Percentiles rank a stretch among this genome's conserved stretches.
phyloP scores from a whole-genome alignment of 2,888 invertebrate genomes.

The Cephus nigrinus region DNA sequence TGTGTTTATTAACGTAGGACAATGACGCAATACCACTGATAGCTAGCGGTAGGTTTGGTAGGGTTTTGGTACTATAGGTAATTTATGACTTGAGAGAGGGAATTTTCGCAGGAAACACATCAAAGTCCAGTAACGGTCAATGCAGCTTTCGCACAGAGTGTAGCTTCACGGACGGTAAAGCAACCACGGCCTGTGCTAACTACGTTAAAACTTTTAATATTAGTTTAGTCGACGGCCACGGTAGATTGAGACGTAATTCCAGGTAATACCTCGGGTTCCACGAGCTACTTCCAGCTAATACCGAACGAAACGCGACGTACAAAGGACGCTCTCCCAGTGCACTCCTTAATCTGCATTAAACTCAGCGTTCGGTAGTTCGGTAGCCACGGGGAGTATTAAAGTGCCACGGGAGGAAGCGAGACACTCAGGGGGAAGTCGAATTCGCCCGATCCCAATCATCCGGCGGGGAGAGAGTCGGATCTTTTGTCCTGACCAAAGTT shows the following conservation, averaged over 20 bases:
- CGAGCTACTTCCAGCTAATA: slow-evolving; percentile 64
- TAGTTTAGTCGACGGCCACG: slow-evolving; percentile 67
- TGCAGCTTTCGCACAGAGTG: slow-evolving; percentile 32
- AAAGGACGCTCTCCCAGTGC: slow-evolving; percentile 56
- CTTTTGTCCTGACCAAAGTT: too few species aligned
- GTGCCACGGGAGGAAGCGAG: too few species aligned
- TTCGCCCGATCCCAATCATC: too few species aligned
- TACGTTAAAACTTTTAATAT: slow-evolving; percentile 67
- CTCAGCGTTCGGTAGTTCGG: slow-evolving; percentile 50
- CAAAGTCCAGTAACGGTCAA: slow-evolving; percentile 52
- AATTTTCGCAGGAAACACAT: slow-evolving; percentile 63
- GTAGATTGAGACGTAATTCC: slow-evolving; percentile 67
- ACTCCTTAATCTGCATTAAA: slow-evolving; percentile 64
- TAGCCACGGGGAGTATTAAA: too few species aligned
- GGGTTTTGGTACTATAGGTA: slow-evolving; percentile 43
- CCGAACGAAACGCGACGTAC: slow-evolving; percentile 62
- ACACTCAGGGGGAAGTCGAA: too few species aligned
- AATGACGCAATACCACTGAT: neutral
- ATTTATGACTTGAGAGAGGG: slow-evolving; percentile 61
- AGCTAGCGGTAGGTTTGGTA: neutral
- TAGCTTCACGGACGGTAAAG: slow-evolving; percentile 63
- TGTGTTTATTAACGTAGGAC: too few species aligned
- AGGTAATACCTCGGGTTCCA: slow-evolving; percentile 64
- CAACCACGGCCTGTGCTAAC: slow-evolving; percentile 64
- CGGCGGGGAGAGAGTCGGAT: too few species aligned